Percentiles rank a stretch among this genome's conserved stretches.
phyloP scores from a whole-genome alignment of 2,113 vertebrate genomes.

The Alexandromys fortis region DNA sequence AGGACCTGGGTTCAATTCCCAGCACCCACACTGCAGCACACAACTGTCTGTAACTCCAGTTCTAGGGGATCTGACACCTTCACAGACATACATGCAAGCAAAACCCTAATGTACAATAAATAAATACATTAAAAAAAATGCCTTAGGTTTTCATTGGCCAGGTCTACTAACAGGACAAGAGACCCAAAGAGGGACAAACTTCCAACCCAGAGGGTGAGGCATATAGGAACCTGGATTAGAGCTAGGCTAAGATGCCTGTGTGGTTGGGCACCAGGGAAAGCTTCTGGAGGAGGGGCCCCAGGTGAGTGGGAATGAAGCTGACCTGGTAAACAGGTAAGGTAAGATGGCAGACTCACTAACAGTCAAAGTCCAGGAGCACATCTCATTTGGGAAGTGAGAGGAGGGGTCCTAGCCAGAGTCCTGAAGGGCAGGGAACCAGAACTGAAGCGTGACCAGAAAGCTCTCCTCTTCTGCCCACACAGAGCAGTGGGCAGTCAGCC shows the following conservation, averaged over 20 bases:
- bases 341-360: not conserved
- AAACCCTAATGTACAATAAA: not conserved
- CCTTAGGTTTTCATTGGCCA: not conserved
- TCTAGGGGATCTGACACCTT: not conserved
- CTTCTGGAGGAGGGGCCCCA: not conserved
- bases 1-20: not conserved
- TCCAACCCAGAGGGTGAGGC: not conserved
- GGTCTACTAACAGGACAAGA: not conserved
- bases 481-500: rapidly evolving
- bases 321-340: not conserved
- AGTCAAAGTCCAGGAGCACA: rapidly evolving
- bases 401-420: not conserved
- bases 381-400: not conserved
- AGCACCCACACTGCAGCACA: not conserved
- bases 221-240: not conserved
- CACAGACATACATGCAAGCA: not conserved
- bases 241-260: not conserved
- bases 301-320: not conserved
- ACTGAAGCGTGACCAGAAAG: rapidly evolving
- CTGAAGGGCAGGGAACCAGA: too few relatives aligned
- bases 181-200: not conserved
- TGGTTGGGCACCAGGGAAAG: not conserved
- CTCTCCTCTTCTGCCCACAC: rapidly evolving
- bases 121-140: not conserved
- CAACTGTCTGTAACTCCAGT: not conserved